phyloP scores from a whole-genome alignment of 2,113 vertebrate species.

The Brevimyrus niger region DNA sequence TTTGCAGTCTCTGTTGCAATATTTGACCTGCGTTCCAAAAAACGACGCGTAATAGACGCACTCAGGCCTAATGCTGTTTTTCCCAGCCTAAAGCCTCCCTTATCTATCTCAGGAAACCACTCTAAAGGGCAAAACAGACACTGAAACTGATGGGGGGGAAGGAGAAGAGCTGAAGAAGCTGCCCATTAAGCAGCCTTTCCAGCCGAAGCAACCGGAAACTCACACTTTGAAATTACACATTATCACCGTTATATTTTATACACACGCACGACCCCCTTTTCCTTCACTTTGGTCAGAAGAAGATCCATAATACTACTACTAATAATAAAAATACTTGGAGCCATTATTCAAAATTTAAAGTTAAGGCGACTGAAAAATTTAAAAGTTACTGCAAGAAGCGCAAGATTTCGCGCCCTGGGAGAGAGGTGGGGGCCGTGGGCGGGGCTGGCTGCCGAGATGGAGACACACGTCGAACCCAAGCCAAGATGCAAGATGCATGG shows the following conservation, averaged over 20 bases:
- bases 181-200: neutral
- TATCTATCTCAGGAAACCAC: constrained; percentile 3
- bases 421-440: neutral
- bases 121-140: neutral
- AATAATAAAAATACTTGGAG: no score
- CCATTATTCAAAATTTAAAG: neutral
- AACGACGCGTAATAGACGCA: neutral
- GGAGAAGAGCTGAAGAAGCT: neutral
- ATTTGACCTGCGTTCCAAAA: neutral
- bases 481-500: neutral
- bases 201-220: no score
- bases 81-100: neutral
- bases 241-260: neutral
- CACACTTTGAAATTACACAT: neutral
- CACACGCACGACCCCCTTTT: neutral
- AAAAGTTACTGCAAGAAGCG: neutral
- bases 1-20: neutral
- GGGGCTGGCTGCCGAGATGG: neutral
- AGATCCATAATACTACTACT: no score
- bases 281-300: neutral
- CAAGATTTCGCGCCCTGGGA: neutral
- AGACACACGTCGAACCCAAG: neutral
- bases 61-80: constrained; percentile 2
- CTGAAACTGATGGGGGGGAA: neutral
- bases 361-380: neutral